Percentiles rank a stretch among this genome's conserved stretches.
Conservation (phyloP, 2,888 invertebrate species). For the Drosophila leonis region DNA sequence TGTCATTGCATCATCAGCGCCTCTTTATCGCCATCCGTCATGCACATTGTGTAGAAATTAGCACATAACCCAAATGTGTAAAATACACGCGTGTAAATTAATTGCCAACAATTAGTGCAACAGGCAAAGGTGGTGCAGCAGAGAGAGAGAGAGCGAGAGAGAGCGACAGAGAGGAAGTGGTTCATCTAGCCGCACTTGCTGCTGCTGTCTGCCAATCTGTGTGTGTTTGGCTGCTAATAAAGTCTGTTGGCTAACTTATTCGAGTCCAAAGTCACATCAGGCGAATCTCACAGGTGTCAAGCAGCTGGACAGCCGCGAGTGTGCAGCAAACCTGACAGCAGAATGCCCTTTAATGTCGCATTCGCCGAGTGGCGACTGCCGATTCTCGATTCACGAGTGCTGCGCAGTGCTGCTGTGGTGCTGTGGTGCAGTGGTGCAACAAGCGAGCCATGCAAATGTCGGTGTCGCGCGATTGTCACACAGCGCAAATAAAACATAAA, state of each 20-base stretch:
- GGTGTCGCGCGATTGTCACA: constrained; percentile 69
- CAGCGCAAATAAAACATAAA: constrained; percentile 76
- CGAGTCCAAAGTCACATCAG: constrained; percentile 46
- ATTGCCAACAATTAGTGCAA: constrained; percentile 71
- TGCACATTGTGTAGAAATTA: constrained; percentile 80
- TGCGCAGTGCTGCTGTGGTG: constrained; percentile 23
- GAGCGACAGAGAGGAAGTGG: neutral
- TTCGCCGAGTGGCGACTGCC: constrained; percentile 41
- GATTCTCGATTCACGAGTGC: constrained; percentile 17
- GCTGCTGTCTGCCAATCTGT: constrained; percentile 27
- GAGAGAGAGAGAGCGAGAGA: neutral
- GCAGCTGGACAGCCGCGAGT: constrained; percentile 65
- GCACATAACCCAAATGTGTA: constrained; percentile 80
- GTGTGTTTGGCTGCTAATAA: constrained; percentile 33
- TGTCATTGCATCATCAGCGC: constrained; percentile 78
- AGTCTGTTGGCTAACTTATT: constrained; percentile 39
- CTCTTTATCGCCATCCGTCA: constrained; percentile 80
- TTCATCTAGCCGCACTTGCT: constrained; percentile 8
- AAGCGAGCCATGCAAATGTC: constrained; percentile 59
- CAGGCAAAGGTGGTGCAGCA: neutral
- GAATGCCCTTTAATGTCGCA: constrained; percentile 84
- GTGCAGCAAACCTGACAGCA: constrained; percentile 79
- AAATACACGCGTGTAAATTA: constrained; percentile 78
- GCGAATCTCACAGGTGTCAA: constrained; percentile 77
- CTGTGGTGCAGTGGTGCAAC: constrained; percentile 16